phyloP scores from a whole-genome alignment of 2,113 vertebrate genomes.

The Dolichallabes microphthalmus region DNA sequence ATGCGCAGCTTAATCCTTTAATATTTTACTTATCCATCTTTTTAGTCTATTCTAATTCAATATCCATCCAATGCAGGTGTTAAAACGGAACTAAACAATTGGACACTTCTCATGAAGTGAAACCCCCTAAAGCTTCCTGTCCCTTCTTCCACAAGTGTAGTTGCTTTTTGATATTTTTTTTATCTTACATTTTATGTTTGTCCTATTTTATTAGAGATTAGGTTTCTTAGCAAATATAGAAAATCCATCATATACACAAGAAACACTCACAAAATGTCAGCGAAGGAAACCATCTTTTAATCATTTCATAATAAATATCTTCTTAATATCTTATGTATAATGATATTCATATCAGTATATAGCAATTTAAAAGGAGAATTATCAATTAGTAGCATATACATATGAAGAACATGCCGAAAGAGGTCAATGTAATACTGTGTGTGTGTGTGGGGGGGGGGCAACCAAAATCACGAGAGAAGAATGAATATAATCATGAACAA shows the following conservation, averaged over 20 bases:
- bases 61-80: background rate
- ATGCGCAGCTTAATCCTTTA: background rate
- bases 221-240: background rate
- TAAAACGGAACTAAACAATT: background rate
- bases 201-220: background rate
- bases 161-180: background rate
- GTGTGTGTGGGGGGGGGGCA: background rate
- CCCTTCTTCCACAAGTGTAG: no score
- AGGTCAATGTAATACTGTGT: constrained; percentile 62
- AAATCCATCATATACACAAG: background rate
- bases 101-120: background rate
- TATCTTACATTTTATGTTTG: no score
- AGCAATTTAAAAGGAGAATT: constrained; percentile 27
- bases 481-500: background rate
- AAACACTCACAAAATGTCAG: background rate
- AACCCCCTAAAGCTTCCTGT: background rate
- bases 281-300: constrained; percentile 35
- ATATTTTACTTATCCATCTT: background rate
- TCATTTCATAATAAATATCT: constrained; percentile 58
- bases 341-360: constrained; percentile 3
- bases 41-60: background rate
- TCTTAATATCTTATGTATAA: no score
- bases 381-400: constrained; percentile 47
- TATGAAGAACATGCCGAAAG: constrained; percentile 50
- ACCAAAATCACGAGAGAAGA: background rate